Base-by-base conservation (phyloP, 1,140 invertebrate species). In the Dendroctonus ponderosae region DNA sequence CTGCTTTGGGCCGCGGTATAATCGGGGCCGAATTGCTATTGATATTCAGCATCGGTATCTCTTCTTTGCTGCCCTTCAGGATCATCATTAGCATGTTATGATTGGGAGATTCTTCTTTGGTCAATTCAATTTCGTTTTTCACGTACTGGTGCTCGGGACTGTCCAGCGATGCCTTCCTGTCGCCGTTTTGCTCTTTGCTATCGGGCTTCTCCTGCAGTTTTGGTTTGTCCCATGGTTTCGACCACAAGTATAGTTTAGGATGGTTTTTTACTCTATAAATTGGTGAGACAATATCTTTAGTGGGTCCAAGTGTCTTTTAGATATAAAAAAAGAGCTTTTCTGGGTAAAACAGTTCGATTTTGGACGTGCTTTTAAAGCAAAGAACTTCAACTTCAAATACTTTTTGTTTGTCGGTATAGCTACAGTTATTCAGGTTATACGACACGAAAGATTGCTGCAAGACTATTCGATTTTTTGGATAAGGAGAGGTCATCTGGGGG, bases 241-340 rank as follows among this genome's bases (percentile, higher is more conserved):
- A 88, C 91, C 91, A 93, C 0, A 93, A 80, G 77, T 93, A 93
- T 9, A 93, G 78, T 76, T 93, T 93, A 0, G 90, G 91, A 80
- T 92, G 90, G 78, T 90, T 86, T 68, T 90, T 90, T 62, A 86
- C 87, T 39, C 87, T 89, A 43, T 5, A 69, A 72, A 52, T 37
- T 69, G n/a, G 53, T 40, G 11, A 56, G 39, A 41, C 11, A 6
- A n/a, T n/a, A n/a, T n/a, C n/a, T n/a, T n/a, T n/a, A n/a, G n/a
- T n/a, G n/a, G n/a, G n/a, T n/a, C n/a, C n/a, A n/a, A n/a, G n/a
- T n/a, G n/a, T 26, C 26, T 26, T 26, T 26, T 26, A 26, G 26
- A 26, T 26, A 26, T 26, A 1, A 26, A 26, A 26, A 26, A 3
- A 26, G 26, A 1, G 26, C 1, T 26, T 26, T 26, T 26, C 3